phyloP scores from a whole-genome alignment of 2,888 invertebrate genomes.

The Drymonia ruficornis region DNA sequence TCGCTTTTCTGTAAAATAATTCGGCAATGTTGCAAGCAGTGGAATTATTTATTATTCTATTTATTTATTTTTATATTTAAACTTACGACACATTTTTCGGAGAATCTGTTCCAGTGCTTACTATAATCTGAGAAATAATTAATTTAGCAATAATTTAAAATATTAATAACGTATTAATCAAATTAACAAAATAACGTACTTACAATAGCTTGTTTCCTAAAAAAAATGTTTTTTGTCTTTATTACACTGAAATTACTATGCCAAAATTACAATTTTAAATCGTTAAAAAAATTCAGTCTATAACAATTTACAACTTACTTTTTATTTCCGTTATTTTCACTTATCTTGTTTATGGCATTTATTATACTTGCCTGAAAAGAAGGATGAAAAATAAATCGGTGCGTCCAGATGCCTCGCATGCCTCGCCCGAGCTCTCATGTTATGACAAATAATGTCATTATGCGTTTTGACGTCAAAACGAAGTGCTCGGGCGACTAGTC shows the following conservation, averaged over 20 bases:
- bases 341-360: slow-evolving; percentile 10
- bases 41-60: no score
- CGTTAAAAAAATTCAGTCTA: no score
- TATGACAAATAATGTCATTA: no score
- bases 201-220: slow-evolving; percentile 10
- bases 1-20: neutral
- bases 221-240: neutral
- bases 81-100: neutral
- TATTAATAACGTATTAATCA: slow-evolving; percentile 4
- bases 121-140: neutral
- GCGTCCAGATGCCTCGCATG: no score
- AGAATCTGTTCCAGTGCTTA: neutral
- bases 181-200: slow-evolving; percentile 3
- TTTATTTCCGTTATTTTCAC: slow-evolving; percentile 1
- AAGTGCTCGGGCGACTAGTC: no score
- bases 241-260: no score
- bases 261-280: no score
- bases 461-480: no score
- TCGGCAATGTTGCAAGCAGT: neutral
- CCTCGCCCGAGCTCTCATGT: no score
- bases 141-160: neutral
- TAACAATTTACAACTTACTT: slow-evolving; percentile 8
- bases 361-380: slow-evolving; percentile 19
- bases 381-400: slow-evolving; percentile 7
- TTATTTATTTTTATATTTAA: no score